Evolutionary conservation across 1,140 invertebrate species (phyloP), one percentile per base, ranked within the genome.

Genomic region (Penaeus japonicus): DNA sequence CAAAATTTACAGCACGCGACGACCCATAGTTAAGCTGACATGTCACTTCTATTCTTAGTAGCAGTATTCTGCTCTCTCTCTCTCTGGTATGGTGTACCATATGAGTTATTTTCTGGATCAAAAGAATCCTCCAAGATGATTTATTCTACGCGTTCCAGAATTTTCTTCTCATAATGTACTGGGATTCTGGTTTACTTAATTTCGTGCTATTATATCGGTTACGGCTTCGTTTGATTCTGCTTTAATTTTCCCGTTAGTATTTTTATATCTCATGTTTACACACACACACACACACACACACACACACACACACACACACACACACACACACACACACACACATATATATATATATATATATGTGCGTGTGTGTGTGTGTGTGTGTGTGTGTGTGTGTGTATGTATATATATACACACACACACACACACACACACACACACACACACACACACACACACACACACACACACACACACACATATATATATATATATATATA

Each of bases 331-430:
- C 22, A 70, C 22, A 70, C 10, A 70, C 22, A 70, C 22, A 70
- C 30, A 22, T 70, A 70, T 70, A 70, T 70, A 70, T 70, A 70
- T 70, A 70, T 27, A 70, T 70, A 70, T 70, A 70, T 70, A 70
- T 70, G 3, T 70, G 27, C 27, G 27, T 70, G 27, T 70, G 20
- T 73, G 27, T 73, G 18, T 73, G 27, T 30, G 27, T 73, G 27
- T 30, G 27, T 73, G 27, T 30, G 27, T 73, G 1, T 73, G 27
- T 73, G 27, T 73, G 27, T 70, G 27, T 27, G 27, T 70, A 70
- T 70, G 27, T 70, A 70, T 70, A 70, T 70, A 70, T 70, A 70
- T 70, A 70, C 27, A 70, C 27, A 70, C 27, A 70, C 27, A 70
- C 27, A 70, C 27, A 70, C 27, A 70, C 22, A 70, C 27, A 70